Evolutionary conservation across 2,888 invertebrate genomes (phyloP).

Genomic region (Drosophila flavopinicola): DNA sequence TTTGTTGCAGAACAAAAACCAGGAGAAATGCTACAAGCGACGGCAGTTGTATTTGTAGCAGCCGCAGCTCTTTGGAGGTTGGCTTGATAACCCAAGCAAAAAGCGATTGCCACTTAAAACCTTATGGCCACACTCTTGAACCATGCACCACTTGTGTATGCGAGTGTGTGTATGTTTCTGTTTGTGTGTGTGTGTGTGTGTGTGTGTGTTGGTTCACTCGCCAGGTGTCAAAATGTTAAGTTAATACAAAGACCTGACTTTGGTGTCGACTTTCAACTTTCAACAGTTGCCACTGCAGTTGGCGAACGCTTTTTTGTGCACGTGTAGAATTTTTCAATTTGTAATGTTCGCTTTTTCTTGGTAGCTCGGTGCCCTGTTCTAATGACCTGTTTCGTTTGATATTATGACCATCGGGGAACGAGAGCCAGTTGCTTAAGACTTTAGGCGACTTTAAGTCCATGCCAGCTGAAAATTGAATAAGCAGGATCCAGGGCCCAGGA

Average conservation of each 20-base stretch:
- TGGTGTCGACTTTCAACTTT: slow-evolving; percentile 69
- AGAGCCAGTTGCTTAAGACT: slow-evolving; percentile 29
- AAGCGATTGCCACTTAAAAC: slow-evolving; percentile 77
- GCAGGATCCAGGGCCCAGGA: slow-evolving; percentile 16
- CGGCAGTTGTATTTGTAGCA: slow-evolving; percentile 26
- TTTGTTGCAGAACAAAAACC: slow-evolving; percentile 56
- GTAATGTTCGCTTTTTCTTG: slow-evolving; percentile 43
- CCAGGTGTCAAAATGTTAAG: slow-evolving; percentile 74
- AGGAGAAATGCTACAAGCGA: slow-evolving; percentile 60
- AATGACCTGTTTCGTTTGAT: slow-evolving; percentile 64
- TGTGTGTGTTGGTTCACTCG: slow-evolving; percentile 17
- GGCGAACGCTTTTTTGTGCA: slow-evolving; percentile 36
- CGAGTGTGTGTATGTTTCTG: slow-evolving; percentile 13
- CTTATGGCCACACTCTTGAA: slow-evolving; percentile 67
- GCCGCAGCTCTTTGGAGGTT: slow-evolving; percentile 38
- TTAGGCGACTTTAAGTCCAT: slow-evolving; percentile 38
- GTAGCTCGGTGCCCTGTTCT: slow-evolving; percentile 39
- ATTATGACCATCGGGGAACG: slow-evolving; percentile 26
- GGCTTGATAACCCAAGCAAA: slow-evolving; percentile 70
- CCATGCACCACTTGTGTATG: slow-evolving; percentile 42
- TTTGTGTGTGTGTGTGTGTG: slow-evolving; percentile 6
- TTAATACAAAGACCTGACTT: slow-evolving; percentile 73
- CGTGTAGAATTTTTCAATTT: slow-evolving; percentile 76
- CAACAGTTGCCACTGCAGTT: slow-evolving; percentile 55
- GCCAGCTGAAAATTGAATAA: slow-evolving; percentile 19